Conservation (phyloP, 2,113 vertebrate species). For the Coracopsis vasa region DNA sequence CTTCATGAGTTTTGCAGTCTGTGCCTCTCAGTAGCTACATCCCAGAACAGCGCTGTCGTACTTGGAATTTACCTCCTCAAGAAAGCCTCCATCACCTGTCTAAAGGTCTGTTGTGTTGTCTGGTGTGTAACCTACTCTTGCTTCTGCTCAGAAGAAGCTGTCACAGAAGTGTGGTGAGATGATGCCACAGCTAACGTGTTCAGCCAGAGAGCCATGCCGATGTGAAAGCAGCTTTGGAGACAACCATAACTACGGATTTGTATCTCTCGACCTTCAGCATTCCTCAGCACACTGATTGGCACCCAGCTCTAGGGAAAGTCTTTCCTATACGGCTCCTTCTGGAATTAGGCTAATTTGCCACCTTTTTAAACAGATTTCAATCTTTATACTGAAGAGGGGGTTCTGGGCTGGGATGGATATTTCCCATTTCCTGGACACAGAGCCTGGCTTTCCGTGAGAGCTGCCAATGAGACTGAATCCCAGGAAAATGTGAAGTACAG, state of each 20-base stretch:
- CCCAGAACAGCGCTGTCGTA: background rate
- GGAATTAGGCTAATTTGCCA: background rate
- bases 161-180: accelerated
- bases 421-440: background rate
- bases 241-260: accelerated
- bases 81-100: background rate
- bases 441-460: background rate
- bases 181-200: accelerated
- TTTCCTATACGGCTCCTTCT: background rate
- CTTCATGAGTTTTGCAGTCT: background rate
- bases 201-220: accelerated
- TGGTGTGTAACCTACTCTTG: background rate
- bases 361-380: background rate
- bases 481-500: background rate
- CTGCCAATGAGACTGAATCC: background rate
- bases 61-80: accelerated
- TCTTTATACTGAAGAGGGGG: background rate
- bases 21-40: background rate
- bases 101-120: background rate
- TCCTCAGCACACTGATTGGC: background rate
- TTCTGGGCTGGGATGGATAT: background rate
- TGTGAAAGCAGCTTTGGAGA: background rate
- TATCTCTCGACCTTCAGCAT: too few species aligned
- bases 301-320: background rate
- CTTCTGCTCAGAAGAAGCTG: background rate